These are phyloP conservation scores for Akabosia matsudoensis DNA, from an alignment of 1,140 invertebrate genomes.

Conservation along the genomic window DNA sequence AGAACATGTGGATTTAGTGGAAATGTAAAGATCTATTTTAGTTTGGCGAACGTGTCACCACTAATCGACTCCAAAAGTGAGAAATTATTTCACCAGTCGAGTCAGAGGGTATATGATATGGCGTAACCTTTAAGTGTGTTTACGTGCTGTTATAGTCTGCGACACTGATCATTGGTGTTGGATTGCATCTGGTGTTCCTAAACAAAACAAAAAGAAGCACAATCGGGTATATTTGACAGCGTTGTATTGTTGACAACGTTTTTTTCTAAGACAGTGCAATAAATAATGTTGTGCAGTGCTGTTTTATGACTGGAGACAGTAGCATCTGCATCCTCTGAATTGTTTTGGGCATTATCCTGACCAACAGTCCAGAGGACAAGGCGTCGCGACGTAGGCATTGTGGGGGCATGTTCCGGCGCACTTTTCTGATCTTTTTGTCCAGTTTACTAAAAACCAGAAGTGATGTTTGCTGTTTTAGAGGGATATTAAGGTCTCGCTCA, in stretches of 20 bases:
- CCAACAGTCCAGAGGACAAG: conserved; percentile 4
- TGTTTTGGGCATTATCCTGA: conserved; percentile 12
- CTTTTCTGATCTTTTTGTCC: background rate
- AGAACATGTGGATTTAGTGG: too few species aligned
- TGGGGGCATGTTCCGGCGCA: background rate
- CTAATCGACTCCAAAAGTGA: conserved; percentile 9
- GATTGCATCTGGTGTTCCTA: conserved; percentile 8
- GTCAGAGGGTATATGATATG: background rate
- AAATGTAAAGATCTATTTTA: too few species aligned
- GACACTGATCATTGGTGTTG: background rate
- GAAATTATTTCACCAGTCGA: background rate
- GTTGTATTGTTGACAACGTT: background rate
- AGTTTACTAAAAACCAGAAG: background rate
- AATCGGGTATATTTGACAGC: background rate
- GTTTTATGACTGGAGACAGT: background rate
- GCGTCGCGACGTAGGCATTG: conserved; percentile 8
- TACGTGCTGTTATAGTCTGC: background rate
- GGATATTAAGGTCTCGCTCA: too few species aligned
- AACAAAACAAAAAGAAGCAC: background rate
- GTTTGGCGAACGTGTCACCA: conserved; percentile 7
- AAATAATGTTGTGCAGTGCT: conserved; percentile 2
- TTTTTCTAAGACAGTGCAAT: background rate
- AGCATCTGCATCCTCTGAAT: conserved; percentile 20
- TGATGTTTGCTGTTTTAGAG: too few species aligned
- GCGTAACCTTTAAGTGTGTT: background rate